phyloP scores from a whole-genome alignment of 2,797 vertebrate species.

The Alca torda region DNA sequence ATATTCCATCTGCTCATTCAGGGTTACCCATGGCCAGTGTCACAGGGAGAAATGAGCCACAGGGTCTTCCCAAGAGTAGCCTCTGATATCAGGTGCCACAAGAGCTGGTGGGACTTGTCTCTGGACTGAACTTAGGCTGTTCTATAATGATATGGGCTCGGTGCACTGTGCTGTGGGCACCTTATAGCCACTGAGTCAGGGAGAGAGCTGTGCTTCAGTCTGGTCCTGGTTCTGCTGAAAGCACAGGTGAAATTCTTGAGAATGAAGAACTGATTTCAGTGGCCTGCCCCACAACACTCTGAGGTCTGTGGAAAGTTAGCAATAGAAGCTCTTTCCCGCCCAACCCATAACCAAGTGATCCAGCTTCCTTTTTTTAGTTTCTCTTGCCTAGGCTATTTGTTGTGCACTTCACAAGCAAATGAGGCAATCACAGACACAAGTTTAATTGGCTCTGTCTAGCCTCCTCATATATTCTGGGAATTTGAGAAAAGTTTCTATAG shows the following conservation, averaged over 20 bases:
- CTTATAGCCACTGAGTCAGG: not conserved
- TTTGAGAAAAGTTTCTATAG: not conserved
- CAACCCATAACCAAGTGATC: not conserved
- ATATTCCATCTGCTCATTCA: not conserved
- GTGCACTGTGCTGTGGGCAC: not conserved
- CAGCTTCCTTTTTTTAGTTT: not conserved
- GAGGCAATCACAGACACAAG: not conserved
- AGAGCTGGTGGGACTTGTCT: not conserved
- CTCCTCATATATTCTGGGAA: not conserved
- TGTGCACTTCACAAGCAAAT: not conserved
- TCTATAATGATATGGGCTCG: rapidly evolving
- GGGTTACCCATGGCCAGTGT: not conserved
- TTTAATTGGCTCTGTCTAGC: not conserved
- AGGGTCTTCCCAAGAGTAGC: not conserved
- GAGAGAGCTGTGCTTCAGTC: not conserved
- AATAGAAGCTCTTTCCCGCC: not conserved
- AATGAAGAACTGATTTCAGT: not conserved
- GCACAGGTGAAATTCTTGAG: not conserved
- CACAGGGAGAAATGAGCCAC: not conserved
- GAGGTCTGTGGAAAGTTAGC: not conserved
- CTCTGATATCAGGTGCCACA: not conserved
- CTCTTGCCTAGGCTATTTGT: not conserved
- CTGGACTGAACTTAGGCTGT: not conserved
- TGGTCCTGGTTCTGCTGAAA: not conserved
- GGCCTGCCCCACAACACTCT: not conserved